phyloP scores from a whole-genome alignment of 1,140 invertebrate species.

The Eubasilissa regina region DNA sequence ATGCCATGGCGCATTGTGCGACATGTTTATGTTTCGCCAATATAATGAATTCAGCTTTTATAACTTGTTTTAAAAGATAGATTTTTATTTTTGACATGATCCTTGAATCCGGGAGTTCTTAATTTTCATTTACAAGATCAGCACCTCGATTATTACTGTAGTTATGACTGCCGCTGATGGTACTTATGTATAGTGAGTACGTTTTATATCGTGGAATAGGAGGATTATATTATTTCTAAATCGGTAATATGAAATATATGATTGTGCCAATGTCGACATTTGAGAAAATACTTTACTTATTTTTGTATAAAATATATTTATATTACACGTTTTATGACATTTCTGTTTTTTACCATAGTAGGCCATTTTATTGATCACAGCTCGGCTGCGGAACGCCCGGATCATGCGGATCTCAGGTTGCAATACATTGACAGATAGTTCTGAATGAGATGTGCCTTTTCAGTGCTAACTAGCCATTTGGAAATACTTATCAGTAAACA shows the following conservation, averaged over 20 bases:
- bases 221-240: not conserved
- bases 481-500: conserved; percentile 48
- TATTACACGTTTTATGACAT: no score
- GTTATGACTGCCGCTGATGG: no score
- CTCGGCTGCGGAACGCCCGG: no score
- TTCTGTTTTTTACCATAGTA: no score
- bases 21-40: not conserved
- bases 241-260: conserved; percentile 5
- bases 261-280: conserved; percentile 32
- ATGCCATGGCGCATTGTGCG: no score
- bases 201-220: not conserved
- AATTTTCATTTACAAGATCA: not conserved
- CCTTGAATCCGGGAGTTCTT: not conserved
- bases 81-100: conserved; percentile 28
- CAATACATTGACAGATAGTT: no score
- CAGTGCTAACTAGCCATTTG: conserved; percentile 41
- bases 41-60: conserved; percentile 19
- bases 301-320: no score
- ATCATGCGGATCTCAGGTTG: no score
- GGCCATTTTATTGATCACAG: no score
- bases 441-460: conserved; percentile 39
- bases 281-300: no score
- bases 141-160: no score
- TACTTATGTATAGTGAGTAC: no score
- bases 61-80: conserved; percentile 15